Evolutionary conservation across 2,888 invertebrate species (phyloP), one percentile per base, ranked within the genome.

Genomic region (Gisinianus flammeolus): DNA sequence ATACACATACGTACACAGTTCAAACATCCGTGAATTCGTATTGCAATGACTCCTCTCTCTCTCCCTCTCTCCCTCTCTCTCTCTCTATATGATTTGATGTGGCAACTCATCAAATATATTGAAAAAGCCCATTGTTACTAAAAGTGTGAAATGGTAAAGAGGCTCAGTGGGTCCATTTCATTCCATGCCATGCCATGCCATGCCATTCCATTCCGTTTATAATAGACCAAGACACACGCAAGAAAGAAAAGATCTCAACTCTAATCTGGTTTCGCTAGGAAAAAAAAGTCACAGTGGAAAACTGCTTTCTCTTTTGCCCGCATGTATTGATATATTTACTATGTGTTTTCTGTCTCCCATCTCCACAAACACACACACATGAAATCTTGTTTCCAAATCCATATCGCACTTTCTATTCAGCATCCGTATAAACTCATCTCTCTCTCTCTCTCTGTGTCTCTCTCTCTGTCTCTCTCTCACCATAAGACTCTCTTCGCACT

Each of bases 141-240:
- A 67, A 67, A 67, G 67, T 67, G 67, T 67, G 67, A 67, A 67
- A 33, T 67, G 67, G 67, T 67, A 67, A 67, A 67, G 33, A 67
- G 58, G 6, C 2, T 19, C 16, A 44, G 19, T 16, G 44, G 19
- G 44, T 44, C 44, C 44, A 44, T 44, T 44, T 12, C 44, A 12
- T 44, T 44, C 5, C 12, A 44, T 19, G 2, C 44, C 1, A 4
- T 44, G 6, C 44, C 19, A 12, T 44, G 12, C 19, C 44, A 12
- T 6, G 16, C 19, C 19, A 16, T 19, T 12, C 35, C 35, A 8
- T 35, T 12, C 5, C 12, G 12, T 12, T 16, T 44, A 44, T 44
- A 4, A 44, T 44, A 44, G 1, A 24, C 22, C 12, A 24, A 26
- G 26, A 16, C 28, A 66, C 10, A n/a, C 30, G 28, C 3, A 16